Evolutionary conservation across 1,140 invertebrate genomes (phyloP).

Genomic region (Dinoponera quadriceps): DNA sequence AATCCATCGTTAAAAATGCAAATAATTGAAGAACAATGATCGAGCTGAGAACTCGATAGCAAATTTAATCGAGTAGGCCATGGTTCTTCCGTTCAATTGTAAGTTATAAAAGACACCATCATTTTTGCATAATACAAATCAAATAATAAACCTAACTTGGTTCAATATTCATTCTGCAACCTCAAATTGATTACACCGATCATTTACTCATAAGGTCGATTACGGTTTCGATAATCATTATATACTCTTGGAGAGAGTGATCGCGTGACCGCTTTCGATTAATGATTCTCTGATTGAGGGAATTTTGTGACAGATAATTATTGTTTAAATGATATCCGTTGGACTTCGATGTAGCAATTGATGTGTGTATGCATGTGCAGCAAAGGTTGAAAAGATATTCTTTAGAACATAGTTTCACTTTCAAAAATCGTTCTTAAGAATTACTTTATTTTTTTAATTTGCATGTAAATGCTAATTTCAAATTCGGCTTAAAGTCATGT

Average conservation of each 20-base stretch:
- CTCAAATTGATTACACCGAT: not conserved
- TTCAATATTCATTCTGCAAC: not conserved
- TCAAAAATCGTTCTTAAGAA: not conserved
- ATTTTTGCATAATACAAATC: not conserved
- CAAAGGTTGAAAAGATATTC: not conserved
- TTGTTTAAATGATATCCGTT: not conserved
- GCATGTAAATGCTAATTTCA: not conserved
- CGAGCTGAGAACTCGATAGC: no score
- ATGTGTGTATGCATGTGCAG: no score
- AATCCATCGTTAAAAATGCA: no score
- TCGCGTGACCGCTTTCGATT: not conserved
- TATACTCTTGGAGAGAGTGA: no score
- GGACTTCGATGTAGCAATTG: not conserved
- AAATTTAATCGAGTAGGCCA: no score
- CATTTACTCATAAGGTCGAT: not conserved
- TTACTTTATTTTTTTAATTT: slow-evolving; percentile 2
- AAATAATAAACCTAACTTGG: not conserved
- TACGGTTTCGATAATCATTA: not conserved
- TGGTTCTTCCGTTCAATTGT: no score
- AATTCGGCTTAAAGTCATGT: not conserved
- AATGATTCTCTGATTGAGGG: not conserved
- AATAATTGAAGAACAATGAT: no score
- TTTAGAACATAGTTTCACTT: not conserved
- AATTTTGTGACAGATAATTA: not conserved
- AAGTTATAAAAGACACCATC: not conserved